Evolutionary conservation across 2,888 invertebrate species (phyloP), one percentile per base, ranked within the genome.

Genomic region (Blastobasis adustella): DNA sequence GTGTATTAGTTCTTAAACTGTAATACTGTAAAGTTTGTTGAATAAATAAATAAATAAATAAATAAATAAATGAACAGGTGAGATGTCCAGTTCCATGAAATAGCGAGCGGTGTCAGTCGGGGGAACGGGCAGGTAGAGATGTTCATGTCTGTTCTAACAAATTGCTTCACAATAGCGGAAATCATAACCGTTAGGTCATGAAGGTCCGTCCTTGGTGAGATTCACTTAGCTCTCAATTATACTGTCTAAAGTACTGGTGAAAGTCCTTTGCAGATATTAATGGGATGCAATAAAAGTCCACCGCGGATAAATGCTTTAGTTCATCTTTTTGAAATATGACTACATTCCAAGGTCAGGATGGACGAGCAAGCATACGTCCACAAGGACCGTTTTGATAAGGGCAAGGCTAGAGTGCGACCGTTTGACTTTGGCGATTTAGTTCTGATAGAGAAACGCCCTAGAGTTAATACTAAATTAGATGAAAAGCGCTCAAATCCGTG

Each of bases 161-260:
- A n/a, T n/a, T n/a, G n/a, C n/a, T n/a, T n/a, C n/a, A n/a, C n/a
- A 51, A 43, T n/a, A 50, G 23, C 23, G 23, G 23, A 23, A 23
- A 23, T 23, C 23, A 23, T 23, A 3, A 23, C 2, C 23, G 23
- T 23, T n/a, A 23, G 23, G 3, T 5, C 47, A n/a, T 46, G 46
- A 6, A 7, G 37, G 10, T 10, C 23, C n/a, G 51, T 56, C 4
- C 38, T 58, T 5, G 48, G 47, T 44, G 58, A 52, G 4, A 42
- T 56, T 47, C 58, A 58, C 44, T 44, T 58, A 5, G 58, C 59
- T 0, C 54, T 58, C 5, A 60, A 58, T 40, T 56, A 58, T 38
- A 55, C 56, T 8, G 9, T 55, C 0, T 55, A 56, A 52, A 47
- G 38, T 7, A 57, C 54, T 0, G 55, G 54, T 2, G 52, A 54